Conservation (phyloP, 2,888 invertebrate genomes). For the Eumerus sabulonum region DNA sequence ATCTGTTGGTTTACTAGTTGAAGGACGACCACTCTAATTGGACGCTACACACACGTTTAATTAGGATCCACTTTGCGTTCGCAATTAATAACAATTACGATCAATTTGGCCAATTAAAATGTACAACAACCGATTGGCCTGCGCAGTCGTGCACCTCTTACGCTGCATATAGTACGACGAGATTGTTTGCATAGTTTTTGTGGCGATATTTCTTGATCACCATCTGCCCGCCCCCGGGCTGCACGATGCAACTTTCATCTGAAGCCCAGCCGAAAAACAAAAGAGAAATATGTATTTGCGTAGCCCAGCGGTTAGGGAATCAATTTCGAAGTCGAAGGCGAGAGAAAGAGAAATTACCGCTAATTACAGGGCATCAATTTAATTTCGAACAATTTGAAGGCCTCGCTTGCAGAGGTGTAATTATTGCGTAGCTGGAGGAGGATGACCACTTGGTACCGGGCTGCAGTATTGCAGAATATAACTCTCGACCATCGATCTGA, state of each 20-base stretch:
- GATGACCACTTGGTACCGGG: constrained; percentile 59
- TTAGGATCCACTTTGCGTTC: constrained; percentile 62
- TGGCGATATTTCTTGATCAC: no score
- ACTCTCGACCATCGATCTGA: constrained; percentile 41
- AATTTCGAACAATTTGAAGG: constrained; percentile 60
- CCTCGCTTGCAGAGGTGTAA: constrained; percentile 52
- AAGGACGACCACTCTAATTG: constrained; percentile 51
- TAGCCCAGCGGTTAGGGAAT: constrained; percentile 20
- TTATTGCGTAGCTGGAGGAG: constrained; percentile 64
- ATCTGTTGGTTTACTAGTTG: constrained; percentile 38
- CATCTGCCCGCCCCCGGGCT: not conserved
- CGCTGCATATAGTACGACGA: no score
- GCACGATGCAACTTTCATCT: constrained; percentile 23
- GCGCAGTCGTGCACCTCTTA: constrained; percentile 25
- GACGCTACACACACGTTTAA: constrained; percentile 56
- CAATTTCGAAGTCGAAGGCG: not conserved
- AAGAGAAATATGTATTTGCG: no score
- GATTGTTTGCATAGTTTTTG: no score
- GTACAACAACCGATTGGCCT: constrained; percentile 37
- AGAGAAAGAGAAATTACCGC: constrained; percentile 50
- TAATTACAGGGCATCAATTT: constrained; percentile 66
- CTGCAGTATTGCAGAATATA: constrained; percentile 7
- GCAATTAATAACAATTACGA: constrained; percentile 68
- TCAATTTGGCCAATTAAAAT: constrained; percentile 66
- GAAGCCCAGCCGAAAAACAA: constrained; percentile 24